A percentile compares a stretch with the other conserved stretches of the same genome.
Conservation (phyloP, 2,888 invertebrate genomes). For the Ophioninae sp. region DNA sequence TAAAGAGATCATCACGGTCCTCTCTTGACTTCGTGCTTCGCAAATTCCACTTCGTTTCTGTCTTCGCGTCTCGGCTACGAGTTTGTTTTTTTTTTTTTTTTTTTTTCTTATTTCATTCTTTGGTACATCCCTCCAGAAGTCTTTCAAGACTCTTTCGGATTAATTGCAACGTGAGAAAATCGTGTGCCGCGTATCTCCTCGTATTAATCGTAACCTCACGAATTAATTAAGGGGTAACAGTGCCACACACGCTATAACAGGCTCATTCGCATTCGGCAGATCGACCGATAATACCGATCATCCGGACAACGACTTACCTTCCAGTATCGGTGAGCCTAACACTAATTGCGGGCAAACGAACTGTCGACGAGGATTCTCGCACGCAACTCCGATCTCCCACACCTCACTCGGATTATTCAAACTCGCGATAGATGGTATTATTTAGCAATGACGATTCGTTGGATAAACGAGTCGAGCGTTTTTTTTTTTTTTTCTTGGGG, state of each 20-base stretch:
- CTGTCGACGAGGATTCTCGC: constrained; percentile 77
- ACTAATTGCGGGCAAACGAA: constrained; percentile 80
- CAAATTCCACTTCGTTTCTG: background rate
- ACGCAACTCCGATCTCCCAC: constrained; percentile 58
- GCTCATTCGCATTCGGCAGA: constrained; percentile 57
- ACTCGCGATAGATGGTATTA: background rate
- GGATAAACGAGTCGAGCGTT: too few relatives aligned
- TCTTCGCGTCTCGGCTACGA: too few relatives aligned
- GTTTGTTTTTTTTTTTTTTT: too few relatives aligned
- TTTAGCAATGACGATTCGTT: too few relatives aligned
- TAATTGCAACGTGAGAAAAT: constrained; percentile 28
- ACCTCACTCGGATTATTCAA: constrained; percentile 45
- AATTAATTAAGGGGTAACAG: constrained; percentile 54
- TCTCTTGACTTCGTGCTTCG: background rate
- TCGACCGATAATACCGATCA: constrained; percentile 70
- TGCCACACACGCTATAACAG: constrained; percentile 42
- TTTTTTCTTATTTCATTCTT: background rate
- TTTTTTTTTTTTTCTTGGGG: too few relatives aligned
- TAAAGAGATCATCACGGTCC: too few relatives aligned
- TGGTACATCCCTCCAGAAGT: background rate
- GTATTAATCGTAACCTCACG: constrained; percentile 50
- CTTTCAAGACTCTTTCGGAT: constrained; percentile 13
- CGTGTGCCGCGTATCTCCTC: constrained; percentile 41
- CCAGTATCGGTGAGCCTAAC: constrained; percentile 69
- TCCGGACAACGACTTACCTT: constrained; percentile 57